A percentile compares a stretch with the other conserved stretches of the same genome.
Evolutionary conservation across 2,113 vertebrate genomes (phyloP).

Genomic region (Uropsilus gracilis): DNA sequence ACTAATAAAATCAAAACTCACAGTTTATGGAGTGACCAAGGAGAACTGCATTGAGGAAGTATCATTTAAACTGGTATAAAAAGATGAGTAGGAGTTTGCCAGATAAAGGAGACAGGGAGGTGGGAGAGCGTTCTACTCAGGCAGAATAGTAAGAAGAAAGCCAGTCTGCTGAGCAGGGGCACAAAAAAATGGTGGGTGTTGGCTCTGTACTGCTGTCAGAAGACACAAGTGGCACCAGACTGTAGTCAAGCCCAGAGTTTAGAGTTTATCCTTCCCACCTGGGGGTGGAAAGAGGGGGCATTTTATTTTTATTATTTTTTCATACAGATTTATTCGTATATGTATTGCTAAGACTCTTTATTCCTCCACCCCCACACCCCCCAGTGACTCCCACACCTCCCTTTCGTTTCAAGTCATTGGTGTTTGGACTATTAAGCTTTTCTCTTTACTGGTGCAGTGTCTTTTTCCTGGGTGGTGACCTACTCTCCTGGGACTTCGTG

Average conservation of each 20-base stretch:
- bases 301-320: no score
- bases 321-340: no score
- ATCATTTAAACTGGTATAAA: neutral
- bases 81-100: no score
- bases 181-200: neutral
- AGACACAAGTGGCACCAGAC: neutral
- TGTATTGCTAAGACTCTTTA: no score
- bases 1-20: conserved; percentile 22
- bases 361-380: no score
- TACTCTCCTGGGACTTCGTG: no score
- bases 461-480: no score
- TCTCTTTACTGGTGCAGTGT: no score
- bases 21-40: neutral
- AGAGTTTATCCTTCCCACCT: conserved; percentile 20
- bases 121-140: neutral
- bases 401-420: no score
- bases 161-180: neutral
- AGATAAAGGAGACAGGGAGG: no score
- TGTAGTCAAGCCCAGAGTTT: neutral
- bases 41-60: neutral
- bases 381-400: no score
- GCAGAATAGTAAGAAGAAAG: conserved; percentile 35
- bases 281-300: neutral
- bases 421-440: no score
- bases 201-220: neutral